Evolutionary conservation across 35 echinoderm and acorn worm genomes (phyloP).

Genomic region (Strongylocentrotus purpuratus): DNA sequence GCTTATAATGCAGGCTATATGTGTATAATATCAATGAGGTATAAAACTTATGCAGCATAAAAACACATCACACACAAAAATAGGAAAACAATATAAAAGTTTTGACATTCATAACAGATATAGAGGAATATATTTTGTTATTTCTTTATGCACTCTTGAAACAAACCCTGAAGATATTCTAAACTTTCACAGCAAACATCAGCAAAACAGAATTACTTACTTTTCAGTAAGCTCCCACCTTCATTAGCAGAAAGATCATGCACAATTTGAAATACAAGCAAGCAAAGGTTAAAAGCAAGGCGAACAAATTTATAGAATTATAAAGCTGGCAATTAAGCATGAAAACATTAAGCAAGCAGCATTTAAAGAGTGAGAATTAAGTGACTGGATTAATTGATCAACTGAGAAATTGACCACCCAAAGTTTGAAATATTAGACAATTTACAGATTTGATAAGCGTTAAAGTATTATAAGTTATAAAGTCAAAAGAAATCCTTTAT

Average conservation of each 20-base stretch:
- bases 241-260: conserved; percentile 18
- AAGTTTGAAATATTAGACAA: not conserved
- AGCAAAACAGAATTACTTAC: conserved; percentile 1
- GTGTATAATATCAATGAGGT: too few relatives aligned
- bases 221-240: not conserved
- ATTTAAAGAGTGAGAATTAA: not conserved
- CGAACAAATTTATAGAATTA: not conserved
- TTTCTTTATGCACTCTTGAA: too few relatives aligned
- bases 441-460: too few relatives aligned
- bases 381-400: not conserved
- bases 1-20: too few relatives aligned
- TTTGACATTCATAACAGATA: not conserved
- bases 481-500: too few relatives aligned
- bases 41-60: too few relatives aligned
- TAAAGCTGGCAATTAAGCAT: not conserved
- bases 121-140: not conserved
- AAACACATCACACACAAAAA: not conserved
- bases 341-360: not conserved
- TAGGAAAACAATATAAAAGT: not conserved
- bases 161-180: too few relatives aligned
- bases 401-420: not conserved
- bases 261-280: conserved; percentile 29
- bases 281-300: not conserved
- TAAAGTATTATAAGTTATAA: too few relatives aligned
- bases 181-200: not conserved